Base-by-base conservation (phyloP, 2,113 vertebrate species). In the Xyliphius kryptos region DNA sequence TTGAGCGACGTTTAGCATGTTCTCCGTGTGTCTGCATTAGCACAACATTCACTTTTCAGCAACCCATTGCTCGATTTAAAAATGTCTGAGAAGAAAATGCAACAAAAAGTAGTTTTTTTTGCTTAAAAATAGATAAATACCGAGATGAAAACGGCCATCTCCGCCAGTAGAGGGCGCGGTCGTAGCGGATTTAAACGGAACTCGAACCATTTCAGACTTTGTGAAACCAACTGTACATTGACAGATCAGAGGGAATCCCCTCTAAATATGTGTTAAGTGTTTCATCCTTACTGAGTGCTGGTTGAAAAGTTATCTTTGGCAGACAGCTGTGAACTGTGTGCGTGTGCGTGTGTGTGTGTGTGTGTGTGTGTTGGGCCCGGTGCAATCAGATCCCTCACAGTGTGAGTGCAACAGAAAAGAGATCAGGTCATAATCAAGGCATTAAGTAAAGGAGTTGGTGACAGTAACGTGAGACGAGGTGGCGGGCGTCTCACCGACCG, bases 381-480 rank as follows among this genome's bases (percentile, higher is more conserved):
- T 70, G 80, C 75, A 84, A 86, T 68, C 2, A 14, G 78, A 88
- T 71, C 79, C 61, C 76, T 83, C 67, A 79, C 77, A 82, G 75
- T 73, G 69, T 65, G 76, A 75, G 81, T 68, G 78, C 72, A 73
- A 68, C 64, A 65, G 61, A 78, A 78, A 81, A 79, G 70, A 81
- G 83, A 83, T 83, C 78, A 68, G 76, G 72, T 67, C 70, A 66
- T 72, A 83, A 82, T 84, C 80, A 80, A 81, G 79, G 79, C 80
- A 70, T 85, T 87, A 86, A 86, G 74, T 85, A 82, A 85, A 78
- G 84, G 80, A 80, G 82, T 82, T 56, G 17, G 76, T 86, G 77
- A 82, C 81, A 17, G 85, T 83, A 88, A 87, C 70, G 53, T 64
- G 65, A 83, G 77, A 82, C 75, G 63, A 69, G 78, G 74, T 74